phyloP scores from a whole-genome alignment of 2,888 invertebrate species.

The Hedychridium roseum region DNA sequence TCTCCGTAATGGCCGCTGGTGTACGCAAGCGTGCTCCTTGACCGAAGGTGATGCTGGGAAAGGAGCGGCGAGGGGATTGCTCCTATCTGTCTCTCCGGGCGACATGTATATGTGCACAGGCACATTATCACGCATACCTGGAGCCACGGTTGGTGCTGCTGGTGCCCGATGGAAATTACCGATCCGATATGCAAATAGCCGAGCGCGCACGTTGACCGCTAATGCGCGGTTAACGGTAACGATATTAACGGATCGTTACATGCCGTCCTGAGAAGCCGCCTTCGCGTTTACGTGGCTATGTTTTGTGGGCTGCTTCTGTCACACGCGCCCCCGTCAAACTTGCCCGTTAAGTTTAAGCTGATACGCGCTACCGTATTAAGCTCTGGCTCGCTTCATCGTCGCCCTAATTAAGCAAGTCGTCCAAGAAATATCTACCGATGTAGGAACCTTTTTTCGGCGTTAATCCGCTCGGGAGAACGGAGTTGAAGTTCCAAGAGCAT shows the following conservation, averaged over 20 bases:
- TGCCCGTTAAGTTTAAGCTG: too few species aligned
- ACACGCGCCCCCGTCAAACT: too few species aligned
- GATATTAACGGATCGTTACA: slow-evolving; percentile 53
- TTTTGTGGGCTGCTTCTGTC: too few species aligned
- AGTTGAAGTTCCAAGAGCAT: too few species aligned
- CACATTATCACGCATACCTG: neutral
- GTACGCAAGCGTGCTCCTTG: too few species aligned
- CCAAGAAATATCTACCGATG: too few species aligned
- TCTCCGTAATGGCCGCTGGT: slow-evolving; percentile 35
- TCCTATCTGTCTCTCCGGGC: neutral
- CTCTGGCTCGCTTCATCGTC: too few species aligned
- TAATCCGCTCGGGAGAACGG: too few species aligned
- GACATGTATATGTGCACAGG: too few species aligned
- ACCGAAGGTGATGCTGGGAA: slow-evolving; percentile 28
- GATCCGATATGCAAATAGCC: slow-evolving; percentile 56
- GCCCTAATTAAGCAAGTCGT: too few species aligned
- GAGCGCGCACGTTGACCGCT: slow-evolving; percentile 45
- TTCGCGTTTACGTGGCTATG: slow-evolving; percentile 23
- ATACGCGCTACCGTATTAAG: too few species aligned
- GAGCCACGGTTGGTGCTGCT: slow-evolving; percentile 3
- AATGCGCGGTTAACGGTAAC: slow-evolving; percentile 55
- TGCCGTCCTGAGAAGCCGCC: slow-evolving; percentile 30
- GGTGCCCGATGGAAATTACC: slow-evolving; percentile 48
- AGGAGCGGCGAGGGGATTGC: slow-evolving; percentile 24
- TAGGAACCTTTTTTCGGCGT: too few species aligned